Evolutionary conservation across 2,888 invertebrate genomes (phyloP), one percentile per base, ranked within the genome.

Genomic region (Drosophila yooni): DNA sequence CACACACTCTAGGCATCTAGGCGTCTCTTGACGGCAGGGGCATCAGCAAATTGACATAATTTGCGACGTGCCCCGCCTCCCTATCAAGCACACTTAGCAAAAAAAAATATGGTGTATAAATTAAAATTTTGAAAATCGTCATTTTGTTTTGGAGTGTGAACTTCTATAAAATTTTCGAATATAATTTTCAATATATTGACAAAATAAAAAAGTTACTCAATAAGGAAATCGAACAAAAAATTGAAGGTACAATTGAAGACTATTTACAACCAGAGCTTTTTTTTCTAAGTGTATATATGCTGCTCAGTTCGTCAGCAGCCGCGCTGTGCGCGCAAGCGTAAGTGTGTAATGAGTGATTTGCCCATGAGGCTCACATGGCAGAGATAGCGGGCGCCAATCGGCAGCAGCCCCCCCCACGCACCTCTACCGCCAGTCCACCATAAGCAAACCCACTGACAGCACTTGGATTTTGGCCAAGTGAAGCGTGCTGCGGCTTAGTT

Each of bases 341-440:
- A 89, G 90, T 79, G 89, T 89, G 88, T 87, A 88, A 88, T 89
- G 88, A 89, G 76, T 89, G 88, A 88, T 88, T 88, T 89, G 82
- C 79, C 88, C 89, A 82, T 76, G 74, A 81, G 89, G 78, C 80
- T 62, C 70, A 60, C 71, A 69, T 68, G 83, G 66, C 74, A 82
- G 65, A 71, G 13, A 71, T 52, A 58, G 63, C 46, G 60, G n/a
- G 52, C 48, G 79, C 54, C 80, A 81, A 76, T 79, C 81, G 72
- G 33, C 54, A 46, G 50, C 50, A 46, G 38, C 46, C 38, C 21
- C 34, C 21, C 34, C 13, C 11, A 18, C 50, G 29, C 27, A 15
- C 15, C 21, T 1, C 25, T 2, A 11, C 36, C 18, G 25, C 43
- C 18, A 21, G 52, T 10, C 27, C 38, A 81, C 72, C 88, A 53